phyloP scores from a whole-genome alignment of 2,888 invertebrate genomes.

The Polymixis lichenea region DNA sequence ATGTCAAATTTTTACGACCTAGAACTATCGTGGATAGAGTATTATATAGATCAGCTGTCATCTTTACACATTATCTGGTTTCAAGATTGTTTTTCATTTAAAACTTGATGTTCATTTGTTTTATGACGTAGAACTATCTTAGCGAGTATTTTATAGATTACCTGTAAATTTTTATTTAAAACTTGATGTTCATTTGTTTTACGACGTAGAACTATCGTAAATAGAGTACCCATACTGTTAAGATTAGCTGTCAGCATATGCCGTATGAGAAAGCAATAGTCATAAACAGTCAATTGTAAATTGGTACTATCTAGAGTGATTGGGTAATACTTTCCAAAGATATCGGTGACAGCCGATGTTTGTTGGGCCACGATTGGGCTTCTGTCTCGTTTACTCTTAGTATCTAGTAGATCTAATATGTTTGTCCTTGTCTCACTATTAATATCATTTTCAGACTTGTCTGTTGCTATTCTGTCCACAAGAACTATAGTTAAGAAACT shows the following conservation, averaged over 20 bases:
- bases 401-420: neutral
- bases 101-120: neutral
- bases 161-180: neutral
- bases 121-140: neutral
- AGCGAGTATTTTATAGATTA: neutral
- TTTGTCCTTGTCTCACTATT: neutral
- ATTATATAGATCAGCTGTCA: neutral
- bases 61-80: neutral
- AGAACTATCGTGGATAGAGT: neutral
- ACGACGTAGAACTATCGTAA: neutral
- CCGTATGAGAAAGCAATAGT: neutral
- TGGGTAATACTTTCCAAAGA: neutral
- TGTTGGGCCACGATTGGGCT: neutral
- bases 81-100: neutral
- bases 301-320: neutral
- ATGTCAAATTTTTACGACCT: neutral
- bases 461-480: neutral
- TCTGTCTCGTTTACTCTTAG: neutral
- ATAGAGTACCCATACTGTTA: neutral
- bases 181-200: neutral
- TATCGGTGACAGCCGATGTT: neutral
- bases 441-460: neutral
- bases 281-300: neutral
- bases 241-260: neutral
- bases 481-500: neutral